A percentile compares a stretch with the other conserved stretches of the same genome.
Conservation (phyloP, 2,113 vertebrate species). For the Megaptera novaeangliae region DNA sequence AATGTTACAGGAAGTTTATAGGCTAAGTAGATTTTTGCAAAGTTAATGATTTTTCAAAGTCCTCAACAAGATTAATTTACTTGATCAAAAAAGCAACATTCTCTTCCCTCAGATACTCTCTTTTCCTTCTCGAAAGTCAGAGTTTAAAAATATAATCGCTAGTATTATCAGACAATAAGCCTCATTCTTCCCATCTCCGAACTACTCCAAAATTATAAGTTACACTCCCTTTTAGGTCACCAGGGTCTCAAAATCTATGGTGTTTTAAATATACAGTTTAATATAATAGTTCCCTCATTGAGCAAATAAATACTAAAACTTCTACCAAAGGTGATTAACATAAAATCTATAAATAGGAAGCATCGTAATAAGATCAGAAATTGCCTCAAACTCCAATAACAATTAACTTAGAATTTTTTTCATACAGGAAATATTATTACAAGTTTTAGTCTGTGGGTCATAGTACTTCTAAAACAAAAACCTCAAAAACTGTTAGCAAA, state of each 20-base stretch:
- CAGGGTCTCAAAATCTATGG: background rate
- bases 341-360: background rate
- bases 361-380: background rate
- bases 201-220: background rate
- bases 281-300: background rate
- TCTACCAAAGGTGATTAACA: background rate
- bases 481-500: background rate
- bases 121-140: background rate
- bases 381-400: background rate
- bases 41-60: background rate
- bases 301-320: background rate
- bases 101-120: background rate
- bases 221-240: background rate
- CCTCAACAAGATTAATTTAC: background rate
- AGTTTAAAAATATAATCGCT: background rate
- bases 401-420: background rate
- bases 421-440: background rate
- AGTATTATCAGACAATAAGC: background rate
- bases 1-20: background rate
- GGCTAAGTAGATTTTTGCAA: background rate
- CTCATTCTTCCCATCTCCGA: background rate
- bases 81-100: conserved; percentile 14
- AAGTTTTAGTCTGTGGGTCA: background rate
- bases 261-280: background rate
- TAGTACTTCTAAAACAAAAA: background rate